Percentiles rank a stretch among this genome's conserved stretches.
Evolutionary conservation across 2,797 vertebrate species (phyloP).

Genomic region (Mycteria americana): DNA sequence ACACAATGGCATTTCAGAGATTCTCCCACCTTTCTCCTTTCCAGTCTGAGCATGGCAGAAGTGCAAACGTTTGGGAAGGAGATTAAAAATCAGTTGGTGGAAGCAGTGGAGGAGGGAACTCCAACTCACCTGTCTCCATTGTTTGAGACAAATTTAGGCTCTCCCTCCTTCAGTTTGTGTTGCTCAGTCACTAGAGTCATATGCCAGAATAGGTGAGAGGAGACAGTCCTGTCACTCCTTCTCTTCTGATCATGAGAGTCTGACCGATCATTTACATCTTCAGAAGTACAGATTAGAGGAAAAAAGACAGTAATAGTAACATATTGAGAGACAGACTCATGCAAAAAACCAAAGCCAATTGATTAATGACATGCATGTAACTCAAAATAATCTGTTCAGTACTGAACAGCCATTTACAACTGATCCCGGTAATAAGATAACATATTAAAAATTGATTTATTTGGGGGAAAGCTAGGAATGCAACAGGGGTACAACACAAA

Average conservation of each 20-base stretch:
- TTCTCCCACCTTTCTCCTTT: background rate
- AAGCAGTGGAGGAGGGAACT: background rate
- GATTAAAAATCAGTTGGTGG: background rate
- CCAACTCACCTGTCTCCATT: background rate
- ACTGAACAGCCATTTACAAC: constrained; percentile 47
- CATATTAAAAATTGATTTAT: background rate
- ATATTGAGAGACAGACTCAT: background rate
- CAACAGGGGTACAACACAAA: background rate
- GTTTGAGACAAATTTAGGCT: background rate
- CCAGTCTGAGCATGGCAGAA: background rate
- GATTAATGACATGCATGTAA: constrained; percentile 52
- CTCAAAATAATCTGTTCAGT: constrained; percentile 40
- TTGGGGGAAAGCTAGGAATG: background rate
- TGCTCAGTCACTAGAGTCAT: background rate
- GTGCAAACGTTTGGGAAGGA: background rate
- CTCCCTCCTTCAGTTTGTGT: background rate
- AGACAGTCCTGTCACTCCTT: background rate
- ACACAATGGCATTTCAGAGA: background rate
- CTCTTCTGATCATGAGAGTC: background rate
- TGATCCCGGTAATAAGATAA: constrained; percentile 36
- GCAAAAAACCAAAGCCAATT: constrained; percentile 11
- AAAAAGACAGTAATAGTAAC: background rate
- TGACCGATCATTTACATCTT: background rate
- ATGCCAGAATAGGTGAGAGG: background rate
- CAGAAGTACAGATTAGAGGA: background rate